Conservation (phyloP, 2,888 invertebrate genomes). For the Oscheius sp. region DNA sequence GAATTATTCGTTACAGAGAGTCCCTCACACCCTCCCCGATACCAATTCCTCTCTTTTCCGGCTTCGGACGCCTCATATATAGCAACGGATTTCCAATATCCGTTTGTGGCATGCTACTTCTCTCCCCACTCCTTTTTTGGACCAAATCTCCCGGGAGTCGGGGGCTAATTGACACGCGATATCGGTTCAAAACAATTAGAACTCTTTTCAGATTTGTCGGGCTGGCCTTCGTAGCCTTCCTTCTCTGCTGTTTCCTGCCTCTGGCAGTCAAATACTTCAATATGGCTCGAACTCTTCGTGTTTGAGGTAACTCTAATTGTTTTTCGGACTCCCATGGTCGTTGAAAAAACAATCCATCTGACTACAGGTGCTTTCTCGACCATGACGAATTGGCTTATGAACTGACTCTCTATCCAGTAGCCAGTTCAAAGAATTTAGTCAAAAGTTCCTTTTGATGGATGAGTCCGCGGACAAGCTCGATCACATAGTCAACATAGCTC, state of each 20-base stretch:
- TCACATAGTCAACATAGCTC: not conserved
- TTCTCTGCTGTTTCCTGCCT: conserved; percentile 31
- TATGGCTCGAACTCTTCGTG: conserved; percentile 17
- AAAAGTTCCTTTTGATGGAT: conserved; percentile 27
- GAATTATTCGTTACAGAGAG: too few species aligned
- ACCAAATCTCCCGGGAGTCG: too few species aligned
- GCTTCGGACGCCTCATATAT: too few species aligned
- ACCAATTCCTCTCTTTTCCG: too few species aligned
- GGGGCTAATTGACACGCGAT: too few species aligned
- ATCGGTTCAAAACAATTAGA: too few species aligned
- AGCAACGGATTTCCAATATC: too few species aligned
- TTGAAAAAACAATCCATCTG: not conserved
- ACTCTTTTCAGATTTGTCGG: conserved; percentile 13
- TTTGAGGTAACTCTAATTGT: conserved; percentile 19
- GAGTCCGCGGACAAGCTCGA: conserved; percentile 19
- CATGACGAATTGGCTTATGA: not conserved
- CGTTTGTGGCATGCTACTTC: too few species aligned
- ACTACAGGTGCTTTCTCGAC: too few species aligned
- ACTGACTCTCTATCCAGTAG: not conserved
- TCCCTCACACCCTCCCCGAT: too few species aligned
- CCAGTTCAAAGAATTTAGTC: not conserved
- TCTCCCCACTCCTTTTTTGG: too few species aligned
- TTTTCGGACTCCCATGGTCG: not conserved
- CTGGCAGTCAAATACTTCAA: conserved; percentile 29
- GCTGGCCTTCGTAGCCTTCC: conserved; percentile 14